Base-by-base conservation (phyloP, 92 coral and sea anemone genomes). In the Anthopleura xanthogrammica region DNA sequence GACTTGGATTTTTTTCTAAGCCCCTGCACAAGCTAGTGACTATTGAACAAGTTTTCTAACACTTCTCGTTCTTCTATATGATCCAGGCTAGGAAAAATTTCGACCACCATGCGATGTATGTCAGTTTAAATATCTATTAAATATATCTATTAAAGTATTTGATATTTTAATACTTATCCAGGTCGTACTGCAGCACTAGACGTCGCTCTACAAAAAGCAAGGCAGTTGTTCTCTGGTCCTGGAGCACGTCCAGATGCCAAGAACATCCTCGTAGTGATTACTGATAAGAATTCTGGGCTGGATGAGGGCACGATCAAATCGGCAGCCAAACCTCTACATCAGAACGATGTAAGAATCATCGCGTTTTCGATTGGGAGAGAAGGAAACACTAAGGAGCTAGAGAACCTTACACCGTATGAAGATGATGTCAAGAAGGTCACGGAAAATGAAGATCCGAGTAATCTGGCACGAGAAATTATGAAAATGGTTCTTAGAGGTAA, bases 311-410 rank as follows among this genome's bases (percentile, higher is more conserved):
- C 84, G 46, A 85, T 93, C 41, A 42, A 41, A 48, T 75, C 88
- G n/a, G 85, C 79, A 39, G 87, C 88, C 24, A 88, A 90, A 73
- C 89, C 89, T 64, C 52, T 93, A 76, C 82, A 84, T 77, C 83
- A 88, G 23, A 85, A 78, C 24, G 24, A 84, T 20, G 86, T 91
- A 14, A 57, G 88, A 57, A 84, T 91, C 73, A 86, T 93, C 50
- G 88, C 92, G 8, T 93, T 93, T 82, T 81, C 90, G 22, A 76
- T 93, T 65, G 97, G 94, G 13, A 77, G 77, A 7, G 91, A 90
- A 60, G 88, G 84, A 50, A 80, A 84, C 77, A 76, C 77, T 19
- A 58, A 78, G 75, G 90, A 90, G 42, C 86, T 90, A 19, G 72
- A 79, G 52, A 82, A 23, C 41, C 50, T 83, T 41, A 74, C 93